Percentiles rank a stretch among this genome's conserved stretches.
Conservation (phyloP, 2,113 vertebrate species). For the Megaceryle torquata region DNA sequence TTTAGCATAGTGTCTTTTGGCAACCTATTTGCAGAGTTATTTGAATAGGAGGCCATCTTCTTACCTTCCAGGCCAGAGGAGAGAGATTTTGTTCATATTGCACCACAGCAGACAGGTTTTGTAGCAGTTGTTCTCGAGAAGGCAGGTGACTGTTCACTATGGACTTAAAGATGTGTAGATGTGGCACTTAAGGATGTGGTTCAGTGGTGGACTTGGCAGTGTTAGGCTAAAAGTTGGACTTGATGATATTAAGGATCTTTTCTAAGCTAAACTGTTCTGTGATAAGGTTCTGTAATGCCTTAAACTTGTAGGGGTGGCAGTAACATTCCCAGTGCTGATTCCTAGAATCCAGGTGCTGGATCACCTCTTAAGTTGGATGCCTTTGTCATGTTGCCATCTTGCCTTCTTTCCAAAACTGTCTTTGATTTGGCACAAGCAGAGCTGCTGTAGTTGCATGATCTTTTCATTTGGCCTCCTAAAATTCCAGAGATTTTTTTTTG, state of each 20-base stretch:
- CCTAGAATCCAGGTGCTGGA: not conserved
- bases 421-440: not conserved
- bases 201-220: not conserved
- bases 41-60: not conserved
- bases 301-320: not conserved
- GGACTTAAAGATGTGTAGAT: not conserved
- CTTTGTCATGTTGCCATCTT: not conserved
- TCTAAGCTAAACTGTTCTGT: not conserved
- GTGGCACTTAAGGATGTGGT: not conserved
- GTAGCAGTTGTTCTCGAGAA: not conserved
- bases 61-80: not conserved
- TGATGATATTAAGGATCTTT: not conserved
- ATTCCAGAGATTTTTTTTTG: not conserved
- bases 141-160: not conserved
- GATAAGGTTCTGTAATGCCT: not conserved
- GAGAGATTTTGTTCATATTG: not conserved
- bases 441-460: not conserved
- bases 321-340: not conserved
- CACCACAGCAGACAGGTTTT: not conserved
- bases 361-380: not conserved
- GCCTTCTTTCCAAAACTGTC: not conserved
- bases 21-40: not conserved
- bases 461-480: constrained; percentile 1
- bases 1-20: not conserved
- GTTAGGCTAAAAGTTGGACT: not conserved